These are phyloP conservation scores for Pteria penguin DNA, from an alignment of 2,888 invertebrate genomes.

Conservation along the genomic window DNA sequence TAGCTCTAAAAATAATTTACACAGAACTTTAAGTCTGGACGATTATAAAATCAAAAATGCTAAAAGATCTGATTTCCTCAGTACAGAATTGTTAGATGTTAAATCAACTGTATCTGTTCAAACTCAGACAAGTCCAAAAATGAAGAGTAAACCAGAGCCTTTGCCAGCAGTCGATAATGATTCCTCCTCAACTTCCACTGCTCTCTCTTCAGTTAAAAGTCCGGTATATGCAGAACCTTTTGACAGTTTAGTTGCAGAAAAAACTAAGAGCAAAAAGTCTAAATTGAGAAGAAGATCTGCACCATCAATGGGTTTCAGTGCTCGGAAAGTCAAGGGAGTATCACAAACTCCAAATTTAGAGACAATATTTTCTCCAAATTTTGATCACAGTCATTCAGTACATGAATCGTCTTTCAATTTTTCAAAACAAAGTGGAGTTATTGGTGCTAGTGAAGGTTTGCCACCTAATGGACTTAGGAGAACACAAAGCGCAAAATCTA, in stretches of 20 bases:
- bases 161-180: slow-evolving; percentile 38
- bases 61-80: slow-evolving; percentile 9
- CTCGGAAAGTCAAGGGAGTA: slow-evolving; percentile 26
- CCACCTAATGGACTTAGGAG: slow-evolving; percentile 25
- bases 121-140: slow-evolving; percentile 58
- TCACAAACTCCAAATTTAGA: slow-evolving; percentile 51
- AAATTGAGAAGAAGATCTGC: slow-evolving; percentile 65
- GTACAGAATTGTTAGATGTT: neutral
- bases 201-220: slow-evolving; percentile 63
- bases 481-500: slow-evolving; percentile 34
- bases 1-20: neutral
- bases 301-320: slow-evolving; percentile 50
- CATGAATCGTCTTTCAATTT: slow-evolving; percentile 3
- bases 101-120: slow-evolving; percentile 14
- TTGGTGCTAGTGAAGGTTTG: slow-evolving; percentile 23
- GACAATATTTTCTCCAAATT: slow-evolving; percentile 59
- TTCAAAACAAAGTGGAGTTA: neutral
- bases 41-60: slow-evolving; percentile 29
- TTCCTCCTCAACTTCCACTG: slow-evolving; percentile 51
- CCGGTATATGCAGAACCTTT: slow-evolving; percentile 81
- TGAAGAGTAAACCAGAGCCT: slow-evolving; percentile 55
- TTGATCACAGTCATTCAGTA: slow-evolving; percentile 15
- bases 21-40: slow-evolving; percentile 24
- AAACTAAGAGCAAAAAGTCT: slow-evolving; percentile 46
- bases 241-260: slow-evolving; percentile 68